Base-by-base conservation (phyloP, 2,113 vertebrate species). In the Sceloporus tristichus region DNA sequence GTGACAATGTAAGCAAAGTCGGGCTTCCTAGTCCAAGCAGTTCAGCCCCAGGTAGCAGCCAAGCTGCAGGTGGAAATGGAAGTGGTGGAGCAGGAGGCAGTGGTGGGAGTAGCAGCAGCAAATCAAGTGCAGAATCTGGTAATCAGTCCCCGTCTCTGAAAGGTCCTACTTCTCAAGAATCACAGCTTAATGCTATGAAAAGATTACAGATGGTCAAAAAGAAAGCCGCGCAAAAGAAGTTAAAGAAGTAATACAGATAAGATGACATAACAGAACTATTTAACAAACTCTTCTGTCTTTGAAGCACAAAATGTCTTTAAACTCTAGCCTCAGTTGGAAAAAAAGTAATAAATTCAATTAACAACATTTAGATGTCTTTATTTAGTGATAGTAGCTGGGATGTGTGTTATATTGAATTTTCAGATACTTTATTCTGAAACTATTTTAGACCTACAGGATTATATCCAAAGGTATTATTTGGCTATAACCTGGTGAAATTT, bases 161-260 rank as follows among this genome's bases (percentile, higher is more conserved):
- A 94, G 97, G 97, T 2, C 98, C 98, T 0, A 99, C 98, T 3
- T 99, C 98, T 19, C 99, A 99, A 91, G 99, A 99, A 79, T 99
- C 98, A 16, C 99, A 99, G 95, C 98, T 99, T 65, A 99, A 98
- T 42, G 99, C 99, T 87, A 98, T 99, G 98, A 99, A 99, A 85
- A 97, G 99, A 62, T 96, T 99, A 7, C 98, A 99, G 4, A 98
- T 98, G 97, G 98, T 99, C 79, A 99, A 99, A 96, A 99, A 99
- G 97, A 99, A 99, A 95, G 99, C 99, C 0, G 99, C 98, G 5
- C 98, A 99, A 74, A 99, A 98, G 96, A 99, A 99, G 82, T 96
- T 99, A 71, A 99, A 98, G 94, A 99, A 99, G 94, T 99, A 95
- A 96, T 9, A 0, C 6, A 90, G 40, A 85, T 86, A 59, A n/a